Percentiles rank a stretch among this genome's conserved stretches.
These are phyloP conservation scores for Hozukius guyotensis DNA, from an alignment of 2,797 vertebrate genomes.

Conservation along the genomic window DNA sequence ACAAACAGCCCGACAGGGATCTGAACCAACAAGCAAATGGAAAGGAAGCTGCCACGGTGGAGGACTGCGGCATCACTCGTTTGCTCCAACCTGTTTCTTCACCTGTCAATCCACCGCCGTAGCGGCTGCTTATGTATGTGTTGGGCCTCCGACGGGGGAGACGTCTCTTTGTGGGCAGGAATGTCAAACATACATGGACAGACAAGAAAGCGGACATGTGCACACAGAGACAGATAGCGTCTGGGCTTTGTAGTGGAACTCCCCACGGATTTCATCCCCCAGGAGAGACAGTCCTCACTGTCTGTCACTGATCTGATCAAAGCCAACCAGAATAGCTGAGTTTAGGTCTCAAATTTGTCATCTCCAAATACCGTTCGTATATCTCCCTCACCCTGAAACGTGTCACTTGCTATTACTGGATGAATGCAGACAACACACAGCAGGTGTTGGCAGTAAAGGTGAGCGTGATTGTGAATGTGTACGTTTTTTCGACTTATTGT, in stretches of 20 bases:
- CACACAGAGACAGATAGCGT: background rate
- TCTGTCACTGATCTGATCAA: conserved; percentile 61
- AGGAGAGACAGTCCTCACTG: conserved; percentile 31
- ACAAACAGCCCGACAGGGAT: conserved; percentile 37
- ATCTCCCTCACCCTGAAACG: conserved; percentile 16
- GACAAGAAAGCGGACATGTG: background rate
- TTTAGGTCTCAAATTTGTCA: conserved; percentile 52
- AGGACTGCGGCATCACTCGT: conserved; percentile 20
- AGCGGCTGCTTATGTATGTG: conserved; percentile 15
- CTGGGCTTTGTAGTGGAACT: conserved; percentile 6
- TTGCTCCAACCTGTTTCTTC: conserved; percentile 29
- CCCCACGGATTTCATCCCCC: conserved; percentile 30
- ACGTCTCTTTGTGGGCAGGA: conserved; percentile 15
- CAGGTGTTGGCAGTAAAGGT: conserved; percentile 25
- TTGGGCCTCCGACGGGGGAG: background rate
- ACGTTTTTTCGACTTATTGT: background rate
- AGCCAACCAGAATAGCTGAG: conserved; percentile 48
- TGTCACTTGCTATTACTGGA: conserved; percentile 54
- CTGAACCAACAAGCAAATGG: conserved; percentile 20
- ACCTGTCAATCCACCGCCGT: conserved; percentile 36
- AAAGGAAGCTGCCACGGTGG: conserved; percentile 7
- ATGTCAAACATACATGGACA: conserved; percentile 25
- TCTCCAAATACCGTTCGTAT: conserved; percentile 19
- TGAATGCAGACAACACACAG: conserved; percentile 29
- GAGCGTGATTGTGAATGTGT: background rate